Evolutionary conservation across 2,888 invertebrate species (phyloP).

Genomic region (Plagodis pulveraria): DNA sequence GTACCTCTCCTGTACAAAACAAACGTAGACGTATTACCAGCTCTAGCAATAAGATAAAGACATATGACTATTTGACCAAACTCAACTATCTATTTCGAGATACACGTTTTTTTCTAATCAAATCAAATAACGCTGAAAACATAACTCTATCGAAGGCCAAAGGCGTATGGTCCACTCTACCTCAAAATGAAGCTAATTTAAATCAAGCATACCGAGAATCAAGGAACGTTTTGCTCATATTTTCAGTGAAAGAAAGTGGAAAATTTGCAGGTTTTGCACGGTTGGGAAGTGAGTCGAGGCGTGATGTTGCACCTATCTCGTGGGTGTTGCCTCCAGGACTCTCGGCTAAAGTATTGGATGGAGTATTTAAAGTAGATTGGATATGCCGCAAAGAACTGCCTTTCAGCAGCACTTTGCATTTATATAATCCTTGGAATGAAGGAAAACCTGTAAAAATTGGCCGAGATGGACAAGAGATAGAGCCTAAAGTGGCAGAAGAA

Average conservation of each 20-base stretch:
- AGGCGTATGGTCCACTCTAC: conserved; percentile 99
- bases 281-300: conserved; percentile 93
- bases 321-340: conserved; percentile 98
- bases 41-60: conserved; percentile 82
- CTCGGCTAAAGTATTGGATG: conserved; percentile 96
- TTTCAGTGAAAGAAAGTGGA: conserved; percentile 99
- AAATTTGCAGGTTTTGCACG: conserved; percentile 98
- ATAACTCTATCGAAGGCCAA: conserved; percentile 97
- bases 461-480: conserved; percentile 99
- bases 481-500: conserved; percentile 97
- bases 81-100: conserved; percentile 97
- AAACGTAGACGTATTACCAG: conserved; percentile 67
- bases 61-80: conserved; percentile 94
- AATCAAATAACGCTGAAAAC: conserved; percentile 99
- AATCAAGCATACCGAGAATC: conserved; percentile 97
- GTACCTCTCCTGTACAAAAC: conserved; percentile 70
- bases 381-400: conserved; percentile 97
- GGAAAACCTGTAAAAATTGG: conserved; percentile 99
- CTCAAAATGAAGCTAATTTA: conserved; percentile 97
- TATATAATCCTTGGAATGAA: conserved; percentile 99
- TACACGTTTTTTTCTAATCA: conserved; percentile 97
- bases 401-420: conserved; percentile 95
- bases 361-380: conserved; percentile 99
- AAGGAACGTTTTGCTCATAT: conserved; percentile 96
- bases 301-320: conserved; percentile 94